Evolutionary conservation across 2,888 invertebrate species (phyloP).

Genomic region (Pyrrhosoma nymphula): DNA sequence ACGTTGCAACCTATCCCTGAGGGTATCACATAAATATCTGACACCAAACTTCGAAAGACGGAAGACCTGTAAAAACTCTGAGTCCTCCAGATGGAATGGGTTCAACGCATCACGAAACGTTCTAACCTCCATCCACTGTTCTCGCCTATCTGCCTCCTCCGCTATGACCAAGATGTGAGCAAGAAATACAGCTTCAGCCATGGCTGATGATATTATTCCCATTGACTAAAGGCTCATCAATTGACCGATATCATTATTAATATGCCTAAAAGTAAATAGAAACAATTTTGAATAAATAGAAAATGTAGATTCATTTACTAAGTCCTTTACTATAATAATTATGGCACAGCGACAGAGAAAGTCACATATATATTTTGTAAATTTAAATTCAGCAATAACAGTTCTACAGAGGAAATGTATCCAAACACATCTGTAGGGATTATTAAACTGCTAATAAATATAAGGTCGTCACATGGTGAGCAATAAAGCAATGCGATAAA

Average conservation of each 20-base stretch:
- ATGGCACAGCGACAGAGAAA: too few species aligned
- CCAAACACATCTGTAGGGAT: too few species aligned
- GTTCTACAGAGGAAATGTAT: too few species aligned
- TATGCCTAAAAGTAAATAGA: neutral
- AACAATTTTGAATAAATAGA: too few species aligned
- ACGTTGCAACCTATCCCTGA: neutral
- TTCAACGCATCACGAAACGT: neutral
- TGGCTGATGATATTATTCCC: neutral
- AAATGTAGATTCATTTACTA: too few species aligned
- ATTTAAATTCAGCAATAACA: too few species aligned
- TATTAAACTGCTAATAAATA: too few species aligned
- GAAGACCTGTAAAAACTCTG: neutral
- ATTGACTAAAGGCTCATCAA: neutral
- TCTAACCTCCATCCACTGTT: neutral
- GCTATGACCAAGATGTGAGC: constrained; percentile 9
- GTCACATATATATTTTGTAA: too few species aligned
- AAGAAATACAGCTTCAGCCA: neutral
- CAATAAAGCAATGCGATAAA: too few species aligned
- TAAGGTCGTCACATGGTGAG: too few species aligned
- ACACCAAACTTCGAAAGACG: neutral
- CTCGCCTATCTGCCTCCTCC: constrained; percentile 11
- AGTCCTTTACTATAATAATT: too few species aligned
- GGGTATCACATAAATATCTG: neutral
- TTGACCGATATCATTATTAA: neutral
- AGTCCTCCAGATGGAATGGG: neutral